These are phyloP conservation scores for Macrocentrus cingulum DNA, from an alignment of 1,140 invertebrate species.

Conservation along the genomic window DNA sequence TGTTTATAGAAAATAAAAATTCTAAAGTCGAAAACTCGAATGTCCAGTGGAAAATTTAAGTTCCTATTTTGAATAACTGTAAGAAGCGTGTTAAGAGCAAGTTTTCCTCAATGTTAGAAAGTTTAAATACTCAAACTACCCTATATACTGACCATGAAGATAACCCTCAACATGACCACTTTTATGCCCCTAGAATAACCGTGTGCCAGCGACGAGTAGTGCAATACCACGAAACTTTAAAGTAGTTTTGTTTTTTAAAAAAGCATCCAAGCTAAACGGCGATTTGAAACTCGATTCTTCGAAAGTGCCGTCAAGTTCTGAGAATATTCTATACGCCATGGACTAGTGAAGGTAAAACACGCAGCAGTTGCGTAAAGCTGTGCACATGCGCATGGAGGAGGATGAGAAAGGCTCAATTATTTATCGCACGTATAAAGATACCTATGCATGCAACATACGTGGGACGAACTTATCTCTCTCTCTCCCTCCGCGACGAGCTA, in stretches of 20 bases:
- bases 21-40: no score
- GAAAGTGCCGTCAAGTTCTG: not conserved
- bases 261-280: not conserved
- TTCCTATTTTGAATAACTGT: no score
- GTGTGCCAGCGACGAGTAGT: constrained; percentile 20
- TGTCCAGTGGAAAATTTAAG: no score
- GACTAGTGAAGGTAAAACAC: not conserved
- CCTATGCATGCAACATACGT: constrained; percentile 22
- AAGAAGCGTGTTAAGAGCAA: no score
- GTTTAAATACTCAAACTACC: no score
- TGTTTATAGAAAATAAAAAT: no score
- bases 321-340: not conserved
- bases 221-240: constrained; percentile 10
- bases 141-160: no score
- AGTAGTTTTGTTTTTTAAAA: not conserved
- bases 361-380: not conserved
- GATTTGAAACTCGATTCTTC: constrained; percentile 2
- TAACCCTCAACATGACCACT: no score
- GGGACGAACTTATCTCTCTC: constrained; percentile 29
- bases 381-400: not conserved
- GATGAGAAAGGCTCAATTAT: constrained; percentile 22
- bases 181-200: no score
- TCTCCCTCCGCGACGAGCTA: constrained; percentile 20
- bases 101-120: no score
- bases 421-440: constrained; percentile 32